Conservation (phyloP, 1,140 invertebrate species). For the Acromyrmex echinatior region DNA sequence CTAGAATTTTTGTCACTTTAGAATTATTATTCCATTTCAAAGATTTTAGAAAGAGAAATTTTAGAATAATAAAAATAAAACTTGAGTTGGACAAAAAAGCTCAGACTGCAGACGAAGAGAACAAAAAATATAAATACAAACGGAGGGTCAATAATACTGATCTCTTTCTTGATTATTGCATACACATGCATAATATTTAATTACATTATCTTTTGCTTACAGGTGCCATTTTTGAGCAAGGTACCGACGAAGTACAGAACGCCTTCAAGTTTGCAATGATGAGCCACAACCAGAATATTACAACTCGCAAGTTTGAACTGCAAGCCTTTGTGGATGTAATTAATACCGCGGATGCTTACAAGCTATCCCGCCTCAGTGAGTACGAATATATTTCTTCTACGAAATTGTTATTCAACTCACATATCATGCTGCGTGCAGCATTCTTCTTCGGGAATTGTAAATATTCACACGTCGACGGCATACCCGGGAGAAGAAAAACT, state of each 20-base stretch:
- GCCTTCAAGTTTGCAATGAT: slow-evolving; percentile 95
- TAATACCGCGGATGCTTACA: slow-evolving; percentile 97
- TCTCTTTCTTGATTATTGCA: neutral
- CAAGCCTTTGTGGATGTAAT: slow-evolving; percentile 96
- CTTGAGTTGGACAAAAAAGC: too few relatives aligned
- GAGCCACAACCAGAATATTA: slow-evolving; percentile 93
- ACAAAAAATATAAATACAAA: too few relatives aligned
- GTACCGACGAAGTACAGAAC: slow-evolving; percentile 95
- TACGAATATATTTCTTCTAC: slow-evolving; percentile 77
- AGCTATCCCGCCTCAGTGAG: slow-evolving; percentile 95
- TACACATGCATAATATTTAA: neutral
- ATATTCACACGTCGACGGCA: slow-evolving; percentile 30
- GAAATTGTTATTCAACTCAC: slow-evolving; percentile 34
- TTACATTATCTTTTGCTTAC: slow-evolving; percentile 80
- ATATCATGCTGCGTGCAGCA: slow-evolving; percentile 32
- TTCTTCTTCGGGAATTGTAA: slow-evolving; percentile 38
- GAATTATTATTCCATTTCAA: too few relatives aligned
- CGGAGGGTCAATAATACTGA: neutral
- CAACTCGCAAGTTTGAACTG: slow-evolving; percentile 91
- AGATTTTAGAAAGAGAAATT: too few relatives aligned
- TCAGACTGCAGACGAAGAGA: too few relatives aligned
- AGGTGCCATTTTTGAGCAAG: slow-evolving; percentile 96
- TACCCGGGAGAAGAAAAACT: slow-evolving; percentile 30
- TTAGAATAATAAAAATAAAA: too few relatives aligned
- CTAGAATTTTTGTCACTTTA: too few relatives aligned